phyloP scores from a whole-genome alignment of 2,888 invertebrate genomes.

The Oasisia sp. region DNA sequence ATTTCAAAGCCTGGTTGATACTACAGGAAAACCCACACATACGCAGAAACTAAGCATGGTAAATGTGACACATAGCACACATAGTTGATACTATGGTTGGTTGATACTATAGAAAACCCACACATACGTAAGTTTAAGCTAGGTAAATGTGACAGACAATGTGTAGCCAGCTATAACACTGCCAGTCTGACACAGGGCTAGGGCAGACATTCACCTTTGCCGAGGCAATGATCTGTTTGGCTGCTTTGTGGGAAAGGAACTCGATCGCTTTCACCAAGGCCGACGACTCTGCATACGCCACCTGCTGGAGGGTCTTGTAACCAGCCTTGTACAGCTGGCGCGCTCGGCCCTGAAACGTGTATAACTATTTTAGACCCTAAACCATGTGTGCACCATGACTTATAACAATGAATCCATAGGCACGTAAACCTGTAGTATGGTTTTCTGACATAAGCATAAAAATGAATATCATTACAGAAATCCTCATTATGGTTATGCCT shows the following conservation, averaged over 20 bases:
- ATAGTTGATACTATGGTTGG: too few relatives aligned
- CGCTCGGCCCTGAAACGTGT: conserved; percentile 77
- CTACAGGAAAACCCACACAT: too few relatives aligned
- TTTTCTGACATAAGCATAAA: neutral
- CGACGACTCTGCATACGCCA: conserved; percentile 78
- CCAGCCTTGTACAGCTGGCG: conserved; percentile 85
- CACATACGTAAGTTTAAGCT: neutral
- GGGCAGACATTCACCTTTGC: conserved; percentile 74
- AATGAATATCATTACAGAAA: neutral
- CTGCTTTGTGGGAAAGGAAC: conserved; percentile 78
- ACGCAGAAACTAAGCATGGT: neutral
- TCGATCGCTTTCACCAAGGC: conserved; percentile 75
- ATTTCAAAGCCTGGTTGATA: too few relatives aligned
- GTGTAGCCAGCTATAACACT: neutral
- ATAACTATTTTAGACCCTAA: neutral
- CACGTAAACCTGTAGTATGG: neutral
- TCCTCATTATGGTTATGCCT: neutral
- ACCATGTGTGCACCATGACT: neutral
- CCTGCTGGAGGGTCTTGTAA: conserved; percentile 78
- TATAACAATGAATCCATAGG: neutral
- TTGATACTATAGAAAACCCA: too few relatives aligned
- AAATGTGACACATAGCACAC: too few relatives aligned
- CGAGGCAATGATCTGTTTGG: conserved; percentile 84
- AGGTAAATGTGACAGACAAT: neutral
- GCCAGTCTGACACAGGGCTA: neutral